Conservation (phyloP, 1,140 invertebrate genomes). For the Harlomillsia oculata region DNA sequence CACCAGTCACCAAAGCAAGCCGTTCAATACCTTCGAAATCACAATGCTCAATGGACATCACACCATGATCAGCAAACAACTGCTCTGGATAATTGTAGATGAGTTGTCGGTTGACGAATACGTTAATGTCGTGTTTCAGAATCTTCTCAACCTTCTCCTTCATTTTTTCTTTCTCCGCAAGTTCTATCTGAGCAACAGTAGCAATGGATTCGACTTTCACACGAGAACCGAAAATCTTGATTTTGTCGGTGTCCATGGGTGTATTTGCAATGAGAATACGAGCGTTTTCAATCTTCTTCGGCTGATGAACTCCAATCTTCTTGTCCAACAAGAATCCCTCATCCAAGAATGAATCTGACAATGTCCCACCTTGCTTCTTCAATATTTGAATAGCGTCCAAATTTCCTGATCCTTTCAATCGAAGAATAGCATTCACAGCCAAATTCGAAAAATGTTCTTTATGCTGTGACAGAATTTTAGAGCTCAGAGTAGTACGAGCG, state of each 20-base stretch:
- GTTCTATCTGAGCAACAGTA: conserved; percentile 94
- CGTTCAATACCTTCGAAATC: conserved; percentile 99
- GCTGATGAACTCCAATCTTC: conserved; percentile 66
- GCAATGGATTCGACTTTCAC: conserved; percentile 96
- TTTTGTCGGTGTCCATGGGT: conserved; percentile 99
- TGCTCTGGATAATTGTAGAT: conserved; percentile 99
- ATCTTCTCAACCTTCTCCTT: conserved; percentile 98
- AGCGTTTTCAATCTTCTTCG: conserved; percentile 81
- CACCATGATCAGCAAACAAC: conserved; percentile 91
- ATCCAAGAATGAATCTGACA: conserved; percentile 94
- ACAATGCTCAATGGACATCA: conserved; percentile 99
- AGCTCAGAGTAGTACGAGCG: conserved; percentile 92
- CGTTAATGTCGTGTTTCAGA: conserved; percentile 88
- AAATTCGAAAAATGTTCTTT: conserved; percentile 94
- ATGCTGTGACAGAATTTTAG: conserved; percentile 95
- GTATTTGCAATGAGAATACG: conserved; percentile 99
- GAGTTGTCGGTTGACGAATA: conserved; percentile 98
- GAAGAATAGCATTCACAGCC: conserved; percentile 86
- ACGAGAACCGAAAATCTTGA: conserved; percentile 98
- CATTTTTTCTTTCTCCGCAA: conserved; percentile 99
- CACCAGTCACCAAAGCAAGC: conserved; percentile 90
- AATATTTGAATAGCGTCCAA: conserved; percentile 95
- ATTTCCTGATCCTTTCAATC: conserved; percentile 91
- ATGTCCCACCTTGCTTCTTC: conserved; percentile 83
- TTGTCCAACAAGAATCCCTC: conserved; percentile 97